These are phyloP conservation scores for Watsonalla binaria DNA, from an alignment of 2,888 invertebrate species.

Conservation along the genomic window DNA sequence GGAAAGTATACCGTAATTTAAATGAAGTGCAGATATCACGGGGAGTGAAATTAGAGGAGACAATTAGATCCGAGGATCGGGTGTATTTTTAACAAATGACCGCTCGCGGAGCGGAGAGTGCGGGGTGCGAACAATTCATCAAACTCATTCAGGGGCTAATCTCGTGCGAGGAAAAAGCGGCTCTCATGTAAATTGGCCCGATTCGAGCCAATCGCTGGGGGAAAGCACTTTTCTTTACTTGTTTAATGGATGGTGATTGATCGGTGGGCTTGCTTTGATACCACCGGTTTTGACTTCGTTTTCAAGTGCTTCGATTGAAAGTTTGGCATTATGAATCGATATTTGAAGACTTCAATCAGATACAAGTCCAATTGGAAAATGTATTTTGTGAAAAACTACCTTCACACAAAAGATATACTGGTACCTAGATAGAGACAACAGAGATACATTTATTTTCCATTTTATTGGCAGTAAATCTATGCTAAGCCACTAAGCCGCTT, in stretches of 20 bases:
- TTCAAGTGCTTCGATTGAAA: conserved; percentile 60
- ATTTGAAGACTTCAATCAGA: not conserved
- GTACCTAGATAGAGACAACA: too few species aligned
- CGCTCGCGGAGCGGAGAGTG: conserved; percentile 48
- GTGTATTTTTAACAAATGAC: conserved; percentile 80
- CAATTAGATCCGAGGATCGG: conserved; percentile 77
- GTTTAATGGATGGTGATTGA: conserved; percentile 79
- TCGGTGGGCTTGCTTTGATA: conserved; percentile 67
- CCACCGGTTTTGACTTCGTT: conserved; percentile 74
- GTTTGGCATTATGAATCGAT: conserved; percentile 29
- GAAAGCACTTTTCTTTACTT: conserved; percentile 77
- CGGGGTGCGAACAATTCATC: conserved; percentile 73
- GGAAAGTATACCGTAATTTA: conserved; percentile 53
- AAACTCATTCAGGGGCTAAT: conserved; percentile 78
- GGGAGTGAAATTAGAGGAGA: conserved; percentile 77
- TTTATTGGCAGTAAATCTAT: too few species aligned
- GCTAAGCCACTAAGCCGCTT: too few species aligned
- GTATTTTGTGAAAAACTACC: too few species aligned
- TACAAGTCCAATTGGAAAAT: too few species aligned
- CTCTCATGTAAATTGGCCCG: conserved; percentile 79
- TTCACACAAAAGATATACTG: too few species aligned
- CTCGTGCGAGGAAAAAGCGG: conserved; percentile 78
- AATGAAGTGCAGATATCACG: conserved; percentile 63
- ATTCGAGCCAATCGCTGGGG: conserved; percentile 75
- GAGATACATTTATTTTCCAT: too few species aligned